Percentiles rank a stretch among this genome's conserved stretches.
phyloP scores from a whole-genome alignment of 2,888 invertebrate genomes.

The Mamestra brassicae region DNA sequence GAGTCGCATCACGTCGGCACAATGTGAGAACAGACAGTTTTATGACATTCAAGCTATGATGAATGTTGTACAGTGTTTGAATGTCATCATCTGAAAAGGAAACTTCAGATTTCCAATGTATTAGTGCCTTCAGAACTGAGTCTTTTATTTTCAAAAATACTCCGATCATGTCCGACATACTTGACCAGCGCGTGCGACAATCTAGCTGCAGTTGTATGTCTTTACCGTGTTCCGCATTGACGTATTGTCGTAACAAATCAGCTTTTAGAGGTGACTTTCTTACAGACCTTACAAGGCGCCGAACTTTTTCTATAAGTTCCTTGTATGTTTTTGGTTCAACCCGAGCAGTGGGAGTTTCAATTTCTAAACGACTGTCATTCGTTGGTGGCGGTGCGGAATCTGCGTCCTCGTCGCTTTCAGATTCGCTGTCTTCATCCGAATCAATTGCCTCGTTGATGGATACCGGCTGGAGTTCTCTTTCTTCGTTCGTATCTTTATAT shows the following conservation, averaged over 20 bases:
- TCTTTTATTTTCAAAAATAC: constrained; percentile 2
- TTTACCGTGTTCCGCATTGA: background rate
- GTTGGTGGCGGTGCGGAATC: constrained; percentile 5
- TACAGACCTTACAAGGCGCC: constrained; percentile 5
- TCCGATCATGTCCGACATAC: background rate
- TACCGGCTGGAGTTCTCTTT: constrained; percentile 11
- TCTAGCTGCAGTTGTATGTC: no score
- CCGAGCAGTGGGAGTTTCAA: constrained; percentile 2
- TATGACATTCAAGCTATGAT: constrained; percentile 12
- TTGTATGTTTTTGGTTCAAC: constrained; percentile 14
- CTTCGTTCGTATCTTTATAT: constrained; percentile 5
- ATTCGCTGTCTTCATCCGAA: constrained; percentile 15
- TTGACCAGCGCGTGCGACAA: constrained; percentile 31
- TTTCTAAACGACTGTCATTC: constrained; percentile 9
- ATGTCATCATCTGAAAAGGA: constrained; percentile 28
- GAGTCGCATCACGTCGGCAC: constrained; percentile 28
- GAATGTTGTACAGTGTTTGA: constrained; percentile 17
- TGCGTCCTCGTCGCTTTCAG: constrained; percentile 11
- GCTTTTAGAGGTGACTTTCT: constrained; percentile 9
- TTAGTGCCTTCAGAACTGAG: background rate
- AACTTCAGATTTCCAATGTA: constrained; percentile 10
- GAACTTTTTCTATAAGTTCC: constrained; percentile 13
- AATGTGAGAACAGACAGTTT: constrained; percentile 10
- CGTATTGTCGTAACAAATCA: background rate
- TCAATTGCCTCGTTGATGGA: constrained; percentile 14